Evolutionary conservation across 2,888 invertebrate genomes (phyloP).

Genomic region (Drosophila atripex): DNA sequence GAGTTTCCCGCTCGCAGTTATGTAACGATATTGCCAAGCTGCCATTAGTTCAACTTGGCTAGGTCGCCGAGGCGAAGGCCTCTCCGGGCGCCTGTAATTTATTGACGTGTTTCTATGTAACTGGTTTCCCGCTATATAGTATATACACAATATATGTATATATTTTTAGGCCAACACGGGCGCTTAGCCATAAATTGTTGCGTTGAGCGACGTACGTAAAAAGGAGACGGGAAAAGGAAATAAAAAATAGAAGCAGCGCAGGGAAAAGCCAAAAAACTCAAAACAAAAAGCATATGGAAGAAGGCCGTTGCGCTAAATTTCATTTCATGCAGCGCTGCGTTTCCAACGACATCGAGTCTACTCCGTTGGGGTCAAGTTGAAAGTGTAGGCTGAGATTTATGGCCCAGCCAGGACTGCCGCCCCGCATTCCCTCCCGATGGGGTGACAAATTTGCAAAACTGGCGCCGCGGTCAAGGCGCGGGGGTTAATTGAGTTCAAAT

Average conservation of each 20-base stretch:
- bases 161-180: conserved; percentile 67
- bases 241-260: conserved; percentile 26
- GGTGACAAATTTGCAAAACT: conserved; percentile 46
- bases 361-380: conserved; percentile 71
- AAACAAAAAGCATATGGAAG: conserved; percentile 32
- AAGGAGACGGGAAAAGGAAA: conserved; percentile 12
- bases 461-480: conserved; percentile 50
- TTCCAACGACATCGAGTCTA: conserved; percentile 37
- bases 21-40: conserved; percentile 26
- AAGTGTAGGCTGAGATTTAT: conserved; percentile 61
- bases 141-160: conserved; percentile 16
- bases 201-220: conserved; percentile 48
- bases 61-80: conserved; percentile 14
- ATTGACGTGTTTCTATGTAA: conserved; percentile 70
- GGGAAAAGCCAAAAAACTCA: conserved; percentile 33
- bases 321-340: conserved; percentile 70
- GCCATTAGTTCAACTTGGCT: conserved; percentile 64
- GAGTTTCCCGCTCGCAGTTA: conserved; percentile 8
- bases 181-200: conserved; percentile 75
- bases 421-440: conserved; percentile 3
- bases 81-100: conserved; percentile 59
- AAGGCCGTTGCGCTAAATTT: conserved; percentile 67
- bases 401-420: conserved; percentile 11
- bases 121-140: conserved; percentile 44
- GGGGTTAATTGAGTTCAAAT: conserved; percentile 74